Percentiles rank a stretch among this genome's conserved stretches.
Evolutionary conservation across 2,888 invertebrate genomes (phyloP).

Genomic region (Acanthosepion lycidas): DNA sequence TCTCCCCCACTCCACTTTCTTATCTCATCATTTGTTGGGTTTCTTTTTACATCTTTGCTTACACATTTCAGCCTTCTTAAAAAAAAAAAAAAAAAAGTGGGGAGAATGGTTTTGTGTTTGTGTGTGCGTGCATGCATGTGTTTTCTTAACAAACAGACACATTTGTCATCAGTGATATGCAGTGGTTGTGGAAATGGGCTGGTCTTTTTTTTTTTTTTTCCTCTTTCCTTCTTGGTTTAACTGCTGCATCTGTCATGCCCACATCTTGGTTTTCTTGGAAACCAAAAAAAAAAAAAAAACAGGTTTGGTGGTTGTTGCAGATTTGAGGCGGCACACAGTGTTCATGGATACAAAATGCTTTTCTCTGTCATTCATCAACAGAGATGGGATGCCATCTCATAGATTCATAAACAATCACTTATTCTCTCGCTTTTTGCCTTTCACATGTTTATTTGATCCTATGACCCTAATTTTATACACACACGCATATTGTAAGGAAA

Average conservation of each 20-base stretch:
- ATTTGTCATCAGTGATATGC: not conserved
- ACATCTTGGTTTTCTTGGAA: not conserved
- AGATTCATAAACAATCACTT: not conserved
- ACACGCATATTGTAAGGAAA: too few relatives aligned
- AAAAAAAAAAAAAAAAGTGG: not conserved
- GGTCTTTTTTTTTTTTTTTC: not conserved
- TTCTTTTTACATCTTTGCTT: not conserved
- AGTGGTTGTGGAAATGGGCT: not conserved
- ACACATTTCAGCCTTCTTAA: not conserved
- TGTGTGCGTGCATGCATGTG: not conserved
- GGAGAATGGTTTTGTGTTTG: not conserved
- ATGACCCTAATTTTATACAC: too few relatives aligned
- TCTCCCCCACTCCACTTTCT: not conserved
- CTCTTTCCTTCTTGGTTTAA: not conserved
- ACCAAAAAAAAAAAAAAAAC: not conserved
- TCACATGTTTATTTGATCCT: not conserved
- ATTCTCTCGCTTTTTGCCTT: not conserved
- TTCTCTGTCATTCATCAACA: not conserved
- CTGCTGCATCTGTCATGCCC: constrained; percentile 7
- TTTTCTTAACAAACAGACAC: not conserved
- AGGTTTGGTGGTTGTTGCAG: not conserved
- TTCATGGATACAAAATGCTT: not conserved
- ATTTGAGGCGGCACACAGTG: not conserved
- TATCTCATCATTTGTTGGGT: not conserved
- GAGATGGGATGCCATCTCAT: not conserved